A percentile compares a stretch with the other conserved stretches of the same genome.
These are phyloP conservation scores for Trinectes maculatus DNA, from an alignment of 2,113 vertebrate genomes.

Conservation along the genomic window DNA sequence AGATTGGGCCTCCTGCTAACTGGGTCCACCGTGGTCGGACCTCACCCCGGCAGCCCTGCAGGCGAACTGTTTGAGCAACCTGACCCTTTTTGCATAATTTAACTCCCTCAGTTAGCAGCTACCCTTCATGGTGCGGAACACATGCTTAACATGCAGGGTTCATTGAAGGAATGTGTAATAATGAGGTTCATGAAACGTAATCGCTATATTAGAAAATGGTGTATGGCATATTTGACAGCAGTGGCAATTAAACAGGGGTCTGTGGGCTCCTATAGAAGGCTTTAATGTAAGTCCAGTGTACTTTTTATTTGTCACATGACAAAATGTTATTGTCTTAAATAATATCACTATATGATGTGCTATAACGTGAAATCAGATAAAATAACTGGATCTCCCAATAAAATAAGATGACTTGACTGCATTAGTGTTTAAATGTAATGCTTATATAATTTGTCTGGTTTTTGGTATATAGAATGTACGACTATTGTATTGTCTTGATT, in stretches of 20 bases:
- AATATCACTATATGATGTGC: neutral
- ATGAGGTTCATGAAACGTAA: conserved; percentile 14
- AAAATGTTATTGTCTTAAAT: neutral
- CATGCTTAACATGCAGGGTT: conserved; percentile 11
- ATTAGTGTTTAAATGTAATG: neutral
- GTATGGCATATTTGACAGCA: conserved; percentile 6
- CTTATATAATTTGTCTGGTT: too few species aligned
- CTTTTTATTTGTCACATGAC: too few species aligned
- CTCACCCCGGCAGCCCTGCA: conserved; percentile 72
- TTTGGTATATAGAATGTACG: neutral
- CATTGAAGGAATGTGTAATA: conserved; percentile 20
- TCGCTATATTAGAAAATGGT: conserved; percentile 13
- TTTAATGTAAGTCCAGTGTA: conserved; percentile 14
- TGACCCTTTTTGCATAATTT: conserved; percentile 63
- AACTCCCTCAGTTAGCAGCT: conserved; percentile 29
- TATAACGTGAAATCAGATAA: neutral
- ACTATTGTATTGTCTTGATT: neutral
- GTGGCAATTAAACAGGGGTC: conserved; percentile 4
- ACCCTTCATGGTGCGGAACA: conserved; percentile 6
- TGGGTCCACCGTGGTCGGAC: conserved; percentile 54
- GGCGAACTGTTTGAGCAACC: conserved; percentile 59
- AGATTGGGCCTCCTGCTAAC: conserved; percentile 80
- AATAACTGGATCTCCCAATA: neutral
- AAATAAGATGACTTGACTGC: neutral
- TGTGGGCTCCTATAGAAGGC: neutral